A percentile compares a stretch with the other conserved stretches of the same genome.
These are phyloP conservation scores for Hymenopus coronatus DNA, from an alignment of 2,888 invertebrate genomes.

Conservation along the genomic window DNA sequence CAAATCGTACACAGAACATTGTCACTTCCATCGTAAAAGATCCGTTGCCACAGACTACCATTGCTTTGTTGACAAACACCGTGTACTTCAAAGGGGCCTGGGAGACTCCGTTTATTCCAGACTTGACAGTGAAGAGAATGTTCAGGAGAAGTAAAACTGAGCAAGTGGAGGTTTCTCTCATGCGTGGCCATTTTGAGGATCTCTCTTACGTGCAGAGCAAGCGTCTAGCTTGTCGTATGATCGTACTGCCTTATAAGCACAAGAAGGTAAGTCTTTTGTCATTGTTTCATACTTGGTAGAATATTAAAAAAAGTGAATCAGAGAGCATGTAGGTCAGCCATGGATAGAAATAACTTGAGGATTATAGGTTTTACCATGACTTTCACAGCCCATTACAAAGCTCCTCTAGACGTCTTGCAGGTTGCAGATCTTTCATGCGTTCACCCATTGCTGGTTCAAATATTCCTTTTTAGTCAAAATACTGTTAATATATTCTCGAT, in stretches of 20 bases:
- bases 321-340: too few species aligned
- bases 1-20: slow-evolving; percentile 42
- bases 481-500: too few species aligned
- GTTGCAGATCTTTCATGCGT: too few species aligned
- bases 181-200: slow-evolving; percentile 41
- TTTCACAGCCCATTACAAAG: too few species aligned
- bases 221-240: slow-evolving; percentile 43
- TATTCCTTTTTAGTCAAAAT: too few species aligned
- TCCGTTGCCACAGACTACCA: slow-evolving; percentile 42
- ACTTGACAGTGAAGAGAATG: slow-evolving; percentile 41
- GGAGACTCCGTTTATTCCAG: slow-evolving; percentile 48
- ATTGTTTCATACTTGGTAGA: too few species aligned
- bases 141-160: slow-evolving; percentile 40
- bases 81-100: slow-evolving; percentile 50
- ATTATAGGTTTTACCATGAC: too few species aligned
- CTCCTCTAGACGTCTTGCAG: too few species aligned
- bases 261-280: slow-evolving; percentile 47
- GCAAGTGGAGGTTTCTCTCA: slow-evolving; percentile 40
- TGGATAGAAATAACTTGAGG: too few species aligned
- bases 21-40: slow-evolving; percentile 42
- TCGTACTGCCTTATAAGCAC: slow-evolving; percentile 49
- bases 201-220: slow-evolving; percentile 42
- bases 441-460: too few species aligned
- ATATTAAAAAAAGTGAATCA: too few species aligned
- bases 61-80: slow-evolving; percentile 47